Percentiles rank a stretch among this genome's conserved stretches.
Evolutionary conservation across 1,140 invertebrate species (phyloP).

Genomic region (Lamellibrachia luymesi): DNA sequence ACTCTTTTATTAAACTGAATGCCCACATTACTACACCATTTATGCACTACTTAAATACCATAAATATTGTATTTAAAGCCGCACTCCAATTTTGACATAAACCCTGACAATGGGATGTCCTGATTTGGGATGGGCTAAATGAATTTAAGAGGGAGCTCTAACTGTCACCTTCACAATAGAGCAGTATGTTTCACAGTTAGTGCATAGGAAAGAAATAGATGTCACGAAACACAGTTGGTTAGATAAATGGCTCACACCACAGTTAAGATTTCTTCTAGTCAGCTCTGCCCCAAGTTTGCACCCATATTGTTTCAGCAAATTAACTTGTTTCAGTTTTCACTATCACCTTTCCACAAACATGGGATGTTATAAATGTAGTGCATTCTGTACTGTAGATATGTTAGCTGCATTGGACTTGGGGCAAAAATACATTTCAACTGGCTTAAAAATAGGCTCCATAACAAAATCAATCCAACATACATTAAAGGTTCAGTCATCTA

Average conservation of each 20-base stretch:
- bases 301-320: background rate
- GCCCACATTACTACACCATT: too few species aligned
- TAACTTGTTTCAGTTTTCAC: background rate
- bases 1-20: too few species aligned
- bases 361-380: background rate
- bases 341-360: background rate
- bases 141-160: too few species aligned
- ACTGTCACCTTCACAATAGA: background rate
- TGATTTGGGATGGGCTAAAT: too few species aligned
- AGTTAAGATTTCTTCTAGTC: background rate
- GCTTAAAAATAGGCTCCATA: background rate
- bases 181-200: background rate
- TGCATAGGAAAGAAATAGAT: background rate
- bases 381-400: background rate
- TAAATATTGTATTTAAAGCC: too few species aligned
- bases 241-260: background rate
- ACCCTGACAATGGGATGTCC: too few species aligned
- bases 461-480: background rate
- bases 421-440: background rate
- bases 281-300: background rate
- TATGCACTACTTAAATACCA: too few species aligned
- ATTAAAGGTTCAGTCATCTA: background rate
- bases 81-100: too few species aligned
- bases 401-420: background rate
- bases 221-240: background rate